phyloP scores from a whole-genome alignment of 2,888 invertebrate genomes.

The Pelosia muscerda region DNA sequence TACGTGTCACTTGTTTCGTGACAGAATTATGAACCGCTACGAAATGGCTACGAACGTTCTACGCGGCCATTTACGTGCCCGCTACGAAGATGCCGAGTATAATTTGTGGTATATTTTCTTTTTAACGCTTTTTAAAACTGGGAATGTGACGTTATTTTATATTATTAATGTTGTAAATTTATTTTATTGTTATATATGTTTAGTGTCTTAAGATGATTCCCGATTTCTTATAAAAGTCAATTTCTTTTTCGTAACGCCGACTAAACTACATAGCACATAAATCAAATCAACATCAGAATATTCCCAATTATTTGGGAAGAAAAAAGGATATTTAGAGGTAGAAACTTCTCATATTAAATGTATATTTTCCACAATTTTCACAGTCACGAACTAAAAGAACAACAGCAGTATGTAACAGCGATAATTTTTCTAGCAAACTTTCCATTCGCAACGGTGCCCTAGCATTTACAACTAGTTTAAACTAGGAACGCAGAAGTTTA shows the following conservation, averaged over 20 bases:
- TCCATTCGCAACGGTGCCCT: slow-evolving; percentile 43
- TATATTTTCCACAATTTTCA: slow-evolving; percentile 18
- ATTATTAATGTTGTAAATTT: neutral
- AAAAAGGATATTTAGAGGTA: neutral
- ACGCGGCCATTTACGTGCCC: slow-evolving; percentile 16
- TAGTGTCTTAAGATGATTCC: too few relatives aligned
- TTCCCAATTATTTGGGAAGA: neutral
- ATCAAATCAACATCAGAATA: neutral
- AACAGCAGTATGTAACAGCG: slow-evolving; percentile 42
- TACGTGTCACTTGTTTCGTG: slow-evolving; percentile 46
- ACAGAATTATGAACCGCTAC: slow-evolving; percentile 50
- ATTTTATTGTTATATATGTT: too few relatives aligned
- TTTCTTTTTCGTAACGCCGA: too few relatives aligned
- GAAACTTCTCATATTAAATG: neutral
- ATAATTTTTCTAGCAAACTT: slow-evolving; percentile 49
- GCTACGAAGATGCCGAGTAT: neutral
- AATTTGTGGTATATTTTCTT: neutral
- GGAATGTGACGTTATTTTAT: neutral
- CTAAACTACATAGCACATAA: neutral
- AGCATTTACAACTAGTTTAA: slow-evolving; percentile 57
- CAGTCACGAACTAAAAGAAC: slow-evolving; percentile 38
- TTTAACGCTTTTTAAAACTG: slow-evolving; percentile 1
- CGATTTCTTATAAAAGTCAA: too few relatives aligned
- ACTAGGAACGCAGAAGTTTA: slow-evolving; percentile 48
- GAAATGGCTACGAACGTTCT: slow-evolving; percentile 18